phyloP scores from a whole-genome alignment of 2,113 vertebrate genomes.

The Axis porcinus region DNA sequence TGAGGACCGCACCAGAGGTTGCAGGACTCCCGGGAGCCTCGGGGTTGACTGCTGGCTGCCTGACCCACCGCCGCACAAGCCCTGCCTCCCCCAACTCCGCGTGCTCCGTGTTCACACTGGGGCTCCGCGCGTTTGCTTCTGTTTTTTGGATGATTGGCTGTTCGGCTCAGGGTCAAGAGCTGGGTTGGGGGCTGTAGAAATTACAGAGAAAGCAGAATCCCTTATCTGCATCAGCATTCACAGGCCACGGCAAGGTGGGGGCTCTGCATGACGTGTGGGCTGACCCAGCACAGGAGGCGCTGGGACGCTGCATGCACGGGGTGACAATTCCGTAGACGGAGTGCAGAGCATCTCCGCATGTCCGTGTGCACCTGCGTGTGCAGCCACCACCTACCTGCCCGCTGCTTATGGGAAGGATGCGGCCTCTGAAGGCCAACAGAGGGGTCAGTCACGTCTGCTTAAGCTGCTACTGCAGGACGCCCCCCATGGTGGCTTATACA shows the following conservation, averaged over 20 bases:
- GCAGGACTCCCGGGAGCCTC: not conserved
- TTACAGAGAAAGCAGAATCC: rapidly evolving
- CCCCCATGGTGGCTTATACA: too few relatives aligned
- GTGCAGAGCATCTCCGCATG: rapidly evolving
- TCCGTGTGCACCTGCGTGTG: rapidly evolving
- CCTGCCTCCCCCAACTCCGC: rapidly evolving
- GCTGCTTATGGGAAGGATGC: rapidly evolving
- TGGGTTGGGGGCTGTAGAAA: not conserved
- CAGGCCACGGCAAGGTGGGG: not conserved
- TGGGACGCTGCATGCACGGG: rapidly evolving
- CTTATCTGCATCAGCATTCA: not conserved
- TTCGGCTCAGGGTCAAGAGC: too few relatives aligned
- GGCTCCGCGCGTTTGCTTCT: not conserved
- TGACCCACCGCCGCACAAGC: rapidly evolving
- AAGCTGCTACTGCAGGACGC: too few relatives aligned
- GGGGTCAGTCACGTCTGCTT: rapidly evolving
- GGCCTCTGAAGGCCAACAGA: not conserved
- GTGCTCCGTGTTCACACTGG: rapidly evolving
- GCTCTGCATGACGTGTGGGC: rapidly evolving
- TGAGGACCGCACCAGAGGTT: not conserved
- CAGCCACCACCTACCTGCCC: not conserved
- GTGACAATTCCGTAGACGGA: rapidly evolving
- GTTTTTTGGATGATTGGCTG: too few relatives aligned
- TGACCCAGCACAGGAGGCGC: not conserved
- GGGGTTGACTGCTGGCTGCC: not conserved